Conservation (phyloP, 2,113 vertebrate species). For the Cairina moschata region DNA sequence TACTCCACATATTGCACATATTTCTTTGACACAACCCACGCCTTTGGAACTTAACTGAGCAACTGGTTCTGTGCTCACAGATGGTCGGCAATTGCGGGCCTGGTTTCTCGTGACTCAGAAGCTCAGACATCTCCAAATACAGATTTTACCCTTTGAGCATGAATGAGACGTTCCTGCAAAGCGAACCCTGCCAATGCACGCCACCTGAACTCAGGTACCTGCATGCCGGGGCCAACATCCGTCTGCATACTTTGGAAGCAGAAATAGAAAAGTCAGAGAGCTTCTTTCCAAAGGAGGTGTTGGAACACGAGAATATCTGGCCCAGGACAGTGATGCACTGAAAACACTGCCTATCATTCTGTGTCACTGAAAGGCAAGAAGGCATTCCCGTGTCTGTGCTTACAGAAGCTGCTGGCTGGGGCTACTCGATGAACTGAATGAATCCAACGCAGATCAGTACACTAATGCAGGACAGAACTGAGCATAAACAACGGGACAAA, state of each 20-base stretch:
- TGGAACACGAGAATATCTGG: neutral
- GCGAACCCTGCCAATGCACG: neutral
- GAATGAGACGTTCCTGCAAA: neutral
- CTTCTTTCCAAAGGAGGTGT: neutral
- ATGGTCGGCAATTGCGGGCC: neutral
- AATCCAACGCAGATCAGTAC: neutral
- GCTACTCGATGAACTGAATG: neutral
- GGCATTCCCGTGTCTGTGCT: neutral
- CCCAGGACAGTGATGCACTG: neutral
- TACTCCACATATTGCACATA: neutral
- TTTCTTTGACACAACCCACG: constrained; percentile 27
- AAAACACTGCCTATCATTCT: neutral
- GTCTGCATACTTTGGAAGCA: neutral
- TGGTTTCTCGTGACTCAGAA: constrained; percentile 17
- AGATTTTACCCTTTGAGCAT: neutral
- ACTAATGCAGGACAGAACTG: neutral
- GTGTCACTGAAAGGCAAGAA: neutral
- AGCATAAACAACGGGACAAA: neutral
- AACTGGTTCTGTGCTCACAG: constrained; percentile 46
- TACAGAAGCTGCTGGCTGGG: neutral
- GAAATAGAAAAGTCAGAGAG: neutral
- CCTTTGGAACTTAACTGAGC: constrained; percentile 52
- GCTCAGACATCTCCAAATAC: neutral
- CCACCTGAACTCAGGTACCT: neutral
- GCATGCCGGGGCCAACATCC: neutral